These are phyloP conservation scores for Lasioglossum marginatum DNA, from an alignment of 2,888 invertebrate species.

Conservation along the genomic window DNA sequence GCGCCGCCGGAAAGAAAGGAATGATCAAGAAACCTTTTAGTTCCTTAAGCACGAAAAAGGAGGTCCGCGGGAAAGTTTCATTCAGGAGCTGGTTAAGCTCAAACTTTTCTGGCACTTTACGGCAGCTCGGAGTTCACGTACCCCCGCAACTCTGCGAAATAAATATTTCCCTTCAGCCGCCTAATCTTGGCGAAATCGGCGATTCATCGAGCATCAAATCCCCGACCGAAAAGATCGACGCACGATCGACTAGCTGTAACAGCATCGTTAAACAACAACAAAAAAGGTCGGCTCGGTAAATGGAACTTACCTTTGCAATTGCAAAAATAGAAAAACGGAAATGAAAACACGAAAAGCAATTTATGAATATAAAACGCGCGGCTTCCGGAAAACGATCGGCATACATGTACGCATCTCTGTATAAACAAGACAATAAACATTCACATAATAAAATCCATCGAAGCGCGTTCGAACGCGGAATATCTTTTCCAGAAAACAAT, in stretches of 20 bases:
- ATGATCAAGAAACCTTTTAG: constrained; percentile 17
- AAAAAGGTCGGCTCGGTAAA: background rate
- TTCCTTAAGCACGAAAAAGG: constrained; percentile 25
- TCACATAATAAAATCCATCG: background rate
- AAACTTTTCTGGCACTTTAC: constrained; percentile 43
- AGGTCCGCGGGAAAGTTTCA: constrained; percentile 45
- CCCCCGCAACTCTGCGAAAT: constrained; percentile 9
- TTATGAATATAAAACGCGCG: background rate
- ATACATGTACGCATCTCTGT: background rate
- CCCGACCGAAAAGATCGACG: background rate
- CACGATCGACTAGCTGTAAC: background rate
- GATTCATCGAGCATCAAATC: background rate
- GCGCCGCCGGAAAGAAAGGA: background rate
- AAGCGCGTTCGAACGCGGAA: background rate
- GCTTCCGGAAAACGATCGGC: background rate
- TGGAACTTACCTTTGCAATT: background rate
- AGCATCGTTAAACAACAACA: background rate
- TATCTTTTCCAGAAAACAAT: background rate
- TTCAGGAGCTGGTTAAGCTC: constrained; percentile 33
- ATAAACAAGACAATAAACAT: background rate
- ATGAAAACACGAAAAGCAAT: background rate
- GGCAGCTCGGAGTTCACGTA: constrained; percentile 34
- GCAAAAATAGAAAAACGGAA: background rate
- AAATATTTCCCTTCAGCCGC: background rate
- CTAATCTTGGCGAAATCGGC: background rate